phyloP scores from a whole-genome alignment of 2,113 vertebrate species.

The Dipodomys merriami region DNA sequence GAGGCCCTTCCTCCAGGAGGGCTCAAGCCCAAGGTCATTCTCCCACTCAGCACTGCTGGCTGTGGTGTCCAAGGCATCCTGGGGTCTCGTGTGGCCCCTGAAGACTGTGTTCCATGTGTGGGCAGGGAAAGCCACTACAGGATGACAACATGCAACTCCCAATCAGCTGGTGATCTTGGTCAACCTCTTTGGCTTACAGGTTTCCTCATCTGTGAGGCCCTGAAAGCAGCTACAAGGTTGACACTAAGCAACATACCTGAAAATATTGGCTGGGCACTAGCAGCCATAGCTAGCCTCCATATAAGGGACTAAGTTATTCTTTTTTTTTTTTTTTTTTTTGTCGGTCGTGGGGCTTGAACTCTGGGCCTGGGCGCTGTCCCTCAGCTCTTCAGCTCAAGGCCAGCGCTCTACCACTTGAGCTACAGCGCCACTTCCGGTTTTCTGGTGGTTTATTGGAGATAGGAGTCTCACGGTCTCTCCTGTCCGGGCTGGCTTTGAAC shows the following conservation, averaged over 20 bases:
- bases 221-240: background rate
- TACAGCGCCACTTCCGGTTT: too few relatives aligned
- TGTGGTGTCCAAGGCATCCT: background rate
- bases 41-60: too few relatives aligned
- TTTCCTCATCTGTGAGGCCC: constrained; percentile 38
- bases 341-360: too few relatives aligned
- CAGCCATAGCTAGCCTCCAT: background rate
- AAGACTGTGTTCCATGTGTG: background rate
- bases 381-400: too few relatives aligned
- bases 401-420: too few relatives aligned
- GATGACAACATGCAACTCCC: background rate
- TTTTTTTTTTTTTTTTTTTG: too few relatives aligned
- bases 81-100: background rate
- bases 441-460: too few relatives aligned
- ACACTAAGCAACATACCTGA: background rate
- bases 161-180: constrained; percentile 14
- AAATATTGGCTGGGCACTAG: background rate
- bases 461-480: too few relatives aligned
- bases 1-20: too few relatives aligned
- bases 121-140: background rate
- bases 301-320: too few relatives aligned
- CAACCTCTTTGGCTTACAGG: constrained; percentile 23
- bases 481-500: too few relatives aligned
- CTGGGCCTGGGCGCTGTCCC: too few relatives aligned
- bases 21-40: background rate